phyloP scores from a whole-genome alignment of 2,888 invertebrate genomes.

The Seladonia tumulorum region DNA sequence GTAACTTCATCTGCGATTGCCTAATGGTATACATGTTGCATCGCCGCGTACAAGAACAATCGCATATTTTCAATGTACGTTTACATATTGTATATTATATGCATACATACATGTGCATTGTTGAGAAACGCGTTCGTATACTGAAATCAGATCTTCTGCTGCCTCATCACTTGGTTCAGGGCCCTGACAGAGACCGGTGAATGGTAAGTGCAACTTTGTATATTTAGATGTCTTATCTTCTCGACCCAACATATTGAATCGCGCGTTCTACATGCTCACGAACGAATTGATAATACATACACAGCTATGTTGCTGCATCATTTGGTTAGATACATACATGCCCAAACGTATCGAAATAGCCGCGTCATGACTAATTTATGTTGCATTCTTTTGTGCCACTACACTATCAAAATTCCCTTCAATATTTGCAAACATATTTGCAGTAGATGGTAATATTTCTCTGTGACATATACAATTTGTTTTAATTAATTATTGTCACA shows the following conservation, averaged over 20 bases:
- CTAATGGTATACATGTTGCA: conserved; percentile 2
- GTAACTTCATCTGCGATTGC: background rate
- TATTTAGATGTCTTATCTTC: conserved; percentile 21
- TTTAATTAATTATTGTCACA: background rate
- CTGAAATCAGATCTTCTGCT: conserved; percentile 31
- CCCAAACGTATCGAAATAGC: background rate
- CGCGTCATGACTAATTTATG: background rate
- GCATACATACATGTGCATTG: background rate
- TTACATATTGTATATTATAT: background rate
- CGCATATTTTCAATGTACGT: background rate
- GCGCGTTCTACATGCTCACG: background rate
- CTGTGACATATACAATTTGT: background rate
- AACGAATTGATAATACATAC: conserved; percentile 1
- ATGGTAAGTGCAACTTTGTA: conserved; percentile 18
- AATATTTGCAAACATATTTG: background rate
- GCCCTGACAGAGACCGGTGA: background rate
- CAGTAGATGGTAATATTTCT: background rate
- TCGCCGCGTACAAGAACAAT: background rate
- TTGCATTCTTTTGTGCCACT: background rate
- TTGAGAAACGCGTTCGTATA: conserved; percentile 24
- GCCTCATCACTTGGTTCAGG: conserved; percentile 8
- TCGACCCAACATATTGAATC: conserved; percentile 2
- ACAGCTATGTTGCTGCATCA: background rate
- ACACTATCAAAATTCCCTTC: background rate
- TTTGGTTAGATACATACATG: no score